Evolutionary conservation across 2,797 vertebrate species (phyloP).

Genomic region (Aselliscus stoliczkanus): DNA sequence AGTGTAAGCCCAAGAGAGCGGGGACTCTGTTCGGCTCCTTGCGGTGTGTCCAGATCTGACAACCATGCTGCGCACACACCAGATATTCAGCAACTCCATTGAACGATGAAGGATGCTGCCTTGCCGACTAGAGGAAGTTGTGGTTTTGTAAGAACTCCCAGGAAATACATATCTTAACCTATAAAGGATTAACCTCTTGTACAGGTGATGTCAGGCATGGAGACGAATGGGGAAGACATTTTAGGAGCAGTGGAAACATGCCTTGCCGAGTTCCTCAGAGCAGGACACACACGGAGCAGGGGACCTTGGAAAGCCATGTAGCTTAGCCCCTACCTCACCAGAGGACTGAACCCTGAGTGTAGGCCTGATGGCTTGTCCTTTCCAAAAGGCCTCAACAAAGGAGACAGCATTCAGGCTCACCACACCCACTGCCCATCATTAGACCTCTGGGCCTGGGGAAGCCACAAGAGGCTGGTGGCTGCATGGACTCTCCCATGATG

Average conservation of each 20-base stretch:
- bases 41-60: no score
- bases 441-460: background rate
- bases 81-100: background rate
- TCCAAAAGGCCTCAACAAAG: background rate
- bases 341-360: background rate
- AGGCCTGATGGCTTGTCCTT: no score
- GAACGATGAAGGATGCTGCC: background rate
- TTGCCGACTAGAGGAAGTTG: background rate
- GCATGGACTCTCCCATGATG: background rate
- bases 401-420: background rate
- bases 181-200: background rate
- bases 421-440: rapidly evolving
- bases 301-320: background rate
- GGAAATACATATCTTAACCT: background rate
- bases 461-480: background rate
- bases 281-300: rapidly evolving
- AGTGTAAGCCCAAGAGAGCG: background rate
- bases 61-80: no score
- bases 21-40: background rate
- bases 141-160: background rate
- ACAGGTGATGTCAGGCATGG: background rate
- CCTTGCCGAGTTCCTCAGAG: background rate
- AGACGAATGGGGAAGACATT: background rate
- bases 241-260: background rate
- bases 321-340: background rate